phyloP scores from a whole-genome alignment of 92 coral and sea anemone genomes.

The Desmophyllum pertusum region DNA sequence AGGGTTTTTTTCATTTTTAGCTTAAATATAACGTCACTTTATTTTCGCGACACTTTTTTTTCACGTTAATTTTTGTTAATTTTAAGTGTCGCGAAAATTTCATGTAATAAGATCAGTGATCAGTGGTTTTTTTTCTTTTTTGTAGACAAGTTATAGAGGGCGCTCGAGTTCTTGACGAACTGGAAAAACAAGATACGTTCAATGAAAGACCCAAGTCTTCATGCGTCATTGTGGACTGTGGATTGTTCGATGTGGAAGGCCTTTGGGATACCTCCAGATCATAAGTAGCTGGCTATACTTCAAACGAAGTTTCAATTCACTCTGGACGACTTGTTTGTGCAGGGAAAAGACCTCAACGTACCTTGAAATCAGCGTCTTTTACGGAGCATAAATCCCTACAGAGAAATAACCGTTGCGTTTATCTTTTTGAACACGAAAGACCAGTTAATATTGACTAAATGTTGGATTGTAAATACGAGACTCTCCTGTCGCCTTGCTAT shows the following conservation, averaged over 20 bases:
- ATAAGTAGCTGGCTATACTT: background rate
- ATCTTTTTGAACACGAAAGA: background rate
- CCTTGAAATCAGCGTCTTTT: background rate
- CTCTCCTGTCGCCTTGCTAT: background rate
- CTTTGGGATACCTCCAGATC: slow-evolving; percentile 64
- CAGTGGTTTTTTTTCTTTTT: background rate
- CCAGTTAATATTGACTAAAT: background rate
- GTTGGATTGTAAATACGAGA: background rate
- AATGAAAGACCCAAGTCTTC: slow-evolving; percentile 90
- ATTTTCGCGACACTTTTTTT: too few species aligned
- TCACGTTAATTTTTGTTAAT: too few species aligned
- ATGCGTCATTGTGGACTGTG: slow-evolving; percentile 86
- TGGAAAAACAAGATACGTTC: slow-evolving; percentile 89
- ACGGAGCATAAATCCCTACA: background rate
- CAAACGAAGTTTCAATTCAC: background rate
- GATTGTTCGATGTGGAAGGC: slow-evolving; percentile 71
- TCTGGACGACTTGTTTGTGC: background rate
- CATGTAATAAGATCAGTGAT: too few species aligned
- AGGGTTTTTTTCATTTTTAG: too few species aligned
- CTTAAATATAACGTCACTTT: too few species aligned
- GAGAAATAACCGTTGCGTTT: background rate
- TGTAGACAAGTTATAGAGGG: slow-evolving; percentile 96
- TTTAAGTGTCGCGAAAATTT: too few species aligned
- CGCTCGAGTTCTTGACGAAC: slow-evolving; percentile 65
- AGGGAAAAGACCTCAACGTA: background rate